These are phyloP conservation scores for Morpho deidamia DNA, from an alignment of 2,888 invertebrate genomes.

Conservation along the genomic window DNA sequence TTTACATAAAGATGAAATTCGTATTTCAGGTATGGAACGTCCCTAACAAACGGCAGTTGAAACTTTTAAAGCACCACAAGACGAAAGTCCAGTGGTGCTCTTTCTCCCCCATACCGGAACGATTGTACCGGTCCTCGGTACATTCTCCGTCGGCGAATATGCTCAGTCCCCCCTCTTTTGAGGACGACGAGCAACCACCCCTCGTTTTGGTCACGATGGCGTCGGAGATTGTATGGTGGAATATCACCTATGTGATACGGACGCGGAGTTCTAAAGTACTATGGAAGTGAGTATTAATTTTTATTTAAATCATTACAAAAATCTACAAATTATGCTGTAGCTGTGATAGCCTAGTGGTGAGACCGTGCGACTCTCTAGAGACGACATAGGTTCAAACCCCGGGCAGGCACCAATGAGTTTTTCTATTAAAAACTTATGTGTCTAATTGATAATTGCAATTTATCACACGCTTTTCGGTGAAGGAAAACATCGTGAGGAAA, in stretches of 20 bases:
- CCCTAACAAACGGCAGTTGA: slow-evolving; percentile 50
- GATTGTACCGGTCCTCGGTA: slow-evolving; percentile 37
- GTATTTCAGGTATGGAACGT: slow-evolving; percentile 68
- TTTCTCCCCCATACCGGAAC: slow-evolving; percentile 72
- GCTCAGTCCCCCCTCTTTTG: slow-evolving; percentile 14
- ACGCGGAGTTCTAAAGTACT: slow-evolving; percentile 25
- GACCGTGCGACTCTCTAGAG: too few relatives aligned
- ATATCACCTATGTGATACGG: slow-evolving; percentile 56
- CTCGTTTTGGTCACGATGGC: slow-evolving; percentile 76
- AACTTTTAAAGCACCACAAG: slow-evolving; percentile 71
- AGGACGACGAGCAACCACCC: slow-evolving; percentile 51
- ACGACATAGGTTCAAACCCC: too few relatives aligned
- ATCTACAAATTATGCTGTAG: too few relatives aligned
- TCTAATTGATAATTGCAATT: too few relatives aligned
- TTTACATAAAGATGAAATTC: neutral
- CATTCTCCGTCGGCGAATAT: slow-evolving; percentile 13
- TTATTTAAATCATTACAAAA: too few relatives aligned
- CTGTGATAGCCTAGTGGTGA: too few relatives aligned
- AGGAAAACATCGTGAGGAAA: too few relatives aligned
- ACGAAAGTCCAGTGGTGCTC: slow-evolving; percentile 67
- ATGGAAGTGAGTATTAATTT: slow-evolving; percentile 4
- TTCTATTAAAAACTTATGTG: too few relatives aligned
- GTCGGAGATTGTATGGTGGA: slow-evolving; percentile 80
- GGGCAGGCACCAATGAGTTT: too few relatives aligned
- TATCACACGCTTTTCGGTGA: too few relatives aligned